These are phyloP conservation scores for Mechanitis mazaeus DNA, from an alignment of 2,888 invertebrate genomes.

Conservation along the genomic window DNA sequence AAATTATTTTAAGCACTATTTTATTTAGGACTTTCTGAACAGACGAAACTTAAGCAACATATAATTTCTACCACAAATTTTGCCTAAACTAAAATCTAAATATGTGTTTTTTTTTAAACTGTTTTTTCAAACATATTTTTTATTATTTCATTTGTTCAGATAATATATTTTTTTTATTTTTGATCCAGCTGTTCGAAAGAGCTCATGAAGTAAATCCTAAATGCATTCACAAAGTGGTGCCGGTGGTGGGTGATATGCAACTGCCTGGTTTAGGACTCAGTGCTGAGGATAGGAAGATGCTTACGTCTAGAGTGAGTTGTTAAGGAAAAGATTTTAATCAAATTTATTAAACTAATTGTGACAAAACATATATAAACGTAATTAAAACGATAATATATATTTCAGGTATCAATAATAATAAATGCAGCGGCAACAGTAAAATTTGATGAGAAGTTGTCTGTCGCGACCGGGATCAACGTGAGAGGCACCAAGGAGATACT, in stretches of 20 bases:
- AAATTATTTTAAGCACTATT: neutral
- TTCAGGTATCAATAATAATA: conserved; percentile 63
- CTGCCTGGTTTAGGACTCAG: conserved; percentile 78
- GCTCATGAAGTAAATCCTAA: conserved; percentile 77
- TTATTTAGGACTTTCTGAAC: neutral
- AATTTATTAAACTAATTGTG: too few relatives aligned
- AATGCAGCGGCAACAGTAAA: conserved; percentile 71
- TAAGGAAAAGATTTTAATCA: neutral
- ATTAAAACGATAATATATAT: conserved; percentile 7
- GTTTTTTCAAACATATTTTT: too few relatives aligned
- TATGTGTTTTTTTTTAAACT: too few relatives aligned
- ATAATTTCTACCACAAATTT: too few relatives aligned
- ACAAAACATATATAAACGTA: too few relatives aligned
- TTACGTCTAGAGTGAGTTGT: conserved; percentile 53
- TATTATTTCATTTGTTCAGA: too few relatives aligned
- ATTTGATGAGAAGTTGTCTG: conserved; percentile 87
- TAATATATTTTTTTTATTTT: conserved; percentile 5
- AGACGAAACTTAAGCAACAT: too few relatives aligned
- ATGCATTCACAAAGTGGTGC: conserved; percentile 73
- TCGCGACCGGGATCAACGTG: conserved; percentile 88
- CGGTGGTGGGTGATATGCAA: conserved; percentile 77
- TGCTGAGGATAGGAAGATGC: conserved; percentile 68
- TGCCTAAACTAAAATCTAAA: too few relatives aligned
- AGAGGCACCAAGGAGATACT: conserved; percentile 84
- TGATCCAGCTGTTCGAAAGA: conserved; percentile 72